A percentile compares a stretch with the other conserved stretches of the same genome.
Conservation (phyloP, 2,888 invertebrate species). For the Caenorhabditis becei region DNA sequence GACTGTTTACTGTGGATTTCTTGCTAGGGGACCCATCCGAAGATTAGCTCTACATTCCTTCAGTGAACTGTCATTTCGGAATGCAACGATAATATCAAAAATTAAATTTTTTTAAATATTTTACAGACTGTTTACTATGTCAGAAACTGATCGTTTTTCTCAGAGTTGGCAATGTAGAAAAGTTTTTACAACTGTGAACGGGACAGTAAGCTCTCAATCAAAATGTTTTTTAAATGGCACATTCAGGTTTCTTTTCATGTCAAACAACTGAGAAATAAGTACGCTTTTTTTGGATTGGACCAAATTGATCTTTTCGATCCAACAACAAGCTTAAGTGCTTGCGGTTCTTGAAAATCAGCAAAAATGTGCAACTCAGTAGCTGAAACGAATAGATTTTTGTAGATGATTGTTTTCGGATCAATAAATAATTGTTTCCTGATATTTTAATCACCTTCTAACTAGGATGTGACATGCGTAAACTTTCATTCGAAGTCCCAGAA, state of each 20-base stretch:
- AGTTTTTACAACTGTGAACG: conserved; percentile 66
- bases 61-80: no score
- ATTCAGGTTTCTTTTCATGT: conserved; percentile 71
- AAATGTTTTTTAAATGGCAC: conserved; percentile 5
- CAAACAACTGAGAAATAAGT: conserved; percentile 68
- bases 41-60: no score
- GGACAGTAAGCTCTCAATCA: conserved; percentile 59
- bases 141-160: conserved; percentile 40
- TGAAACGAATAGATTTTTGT: no score
- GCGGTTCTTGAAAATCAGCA: conserved; percentile 25
- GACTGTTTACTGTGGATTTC: no score
- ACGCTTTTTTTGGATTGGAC: conserved; percentile 72
- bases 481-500: no score
- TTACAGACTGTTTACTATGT: conserved; percentile 41
- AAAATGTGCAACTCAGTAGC: no score
- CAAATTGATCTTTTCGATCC: conserved; percentile 74
- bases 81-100: no score
- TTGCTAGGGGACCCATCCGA: no score
- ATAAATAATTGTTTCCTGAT: no score
- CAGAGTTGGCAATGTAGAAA: conserved; percentile 66
- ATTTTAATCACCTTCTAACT: no score
- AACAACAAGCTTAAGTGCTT: conserved; percentile 53
- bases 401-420: no score
- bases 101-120: background rate
- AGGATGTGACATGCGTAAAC: no score